A percentile compares a stretch with the other conserved stretches of the same genome.
Evolutionary conservation across 2,113 vertebrate species (phyloP).

Genomic region (Condylura cristata): DNA sequence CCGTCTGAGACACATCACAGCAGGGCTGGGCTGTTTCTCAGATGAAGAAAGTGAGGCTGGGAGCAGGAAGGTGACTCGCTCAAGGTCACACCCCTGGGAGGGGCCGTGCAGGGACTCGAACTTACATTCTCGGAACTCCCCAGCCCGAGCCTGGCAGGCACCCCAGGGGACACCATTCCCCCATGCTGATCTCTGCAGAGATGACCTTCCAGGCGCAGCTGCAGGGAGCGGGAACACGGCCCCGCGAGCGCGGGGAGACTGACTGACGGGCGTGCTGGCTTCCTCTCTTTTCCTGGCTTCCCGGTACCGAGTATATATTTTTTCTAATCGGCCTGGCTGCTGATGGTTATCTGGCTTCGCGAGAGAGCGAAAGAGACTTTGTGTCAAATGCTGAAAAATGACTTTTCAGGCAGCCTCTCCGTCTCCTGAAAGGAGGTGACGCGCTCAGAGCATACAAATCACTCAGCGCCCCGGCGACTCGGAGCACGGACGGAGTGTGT

Average conservation of each 20-base stretch:
- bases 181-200: neutral
- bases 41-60: neutral
- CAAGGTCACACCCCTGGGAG: neutral
- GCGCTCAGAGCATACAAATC: slow-evolving; percentile 83
- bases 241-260: no score
- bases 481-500: slow-evolving; percentile 61
- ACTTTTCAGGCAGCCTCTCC: slow-evolving; percentile 83
- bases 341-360: slow-evolving; percentile 83
- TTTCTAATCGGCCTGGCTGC: slow-evolving; percentile 80
- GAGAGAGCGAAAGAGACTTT: slow-evolving; percentile 82
- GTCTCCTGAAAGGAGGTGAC: slow-evolving; percentile 80
- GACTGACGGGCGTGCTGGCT: neutral
- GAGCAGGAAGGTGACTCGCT: neutral
- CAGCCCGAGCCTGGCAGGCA: neutral
- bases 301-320: slow-evolving; percentile 77
- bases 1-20: neutral
- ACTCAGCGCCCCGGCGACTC: slow-evolving; percentile 47
- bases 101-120: neutral
- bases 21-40: no score
- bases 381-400: slow-evolving; percentile 86
- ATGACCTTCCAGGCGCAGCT: neutral
- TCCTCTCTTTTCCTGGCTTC: slow-evolving; percentile 49
- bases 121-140: fast-evolving
- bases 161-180: neutral
- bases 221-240: neutral